Evolutionary conservation across 2,797 vertebrate genomes (phyloP), one percentile per base, ranked within the genome.

Genomic region (Notoglanidium macrostoma): DNA sequence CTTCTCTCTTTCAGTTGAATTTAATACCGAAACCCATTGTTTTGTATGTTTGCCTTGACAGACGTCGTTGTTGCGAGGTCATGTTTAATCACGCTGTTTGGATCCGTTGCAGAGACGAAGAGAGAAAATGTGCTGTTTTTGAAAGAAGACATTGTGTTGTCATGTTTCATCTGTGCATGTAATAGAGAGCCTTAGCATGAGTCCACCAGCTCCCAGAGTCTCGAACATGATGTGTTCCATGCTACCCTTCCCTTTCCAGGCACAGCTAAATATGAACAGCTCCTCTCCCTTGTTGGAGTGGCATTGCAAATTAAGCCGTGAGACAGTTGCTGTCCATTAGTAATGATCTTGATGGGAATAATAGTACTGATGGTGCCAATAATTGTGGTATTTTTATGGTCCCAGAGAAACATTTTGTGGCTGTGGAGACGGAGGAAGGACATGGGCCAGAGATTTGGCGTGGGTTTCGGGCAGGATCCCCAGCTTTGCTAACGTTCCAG

Each of bases 401-500:
- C 77, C 55, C 83, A 88, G 84, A 88, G 89, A 92, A 90, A 90
- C 89, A 89, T 77, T 88, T 29, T 93, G 92, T 83, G 89, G 92
- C 93, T 88, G 44, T 81, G 77, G 89, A 87, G 88, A 91, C 86
- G 40, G 59, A 87, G 12, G 78, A 90, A 89, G 89, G 91, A 92
- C 90, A n/a, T 1, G 89, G 92, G 92, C 93, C 93, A 94, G 93
- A 89, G 91, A 89, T 92, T 94, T 77, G 90, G 88, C 6, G 88
- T 92, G 88, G 90, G 92, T 90, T 94, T 94, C 93, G 93, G 94
- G 92, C 92, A 94, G 92, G 89, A 91, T 90, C 91, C 91, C 90
- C 87, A 88, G 88, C 77, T 92, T 92, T 94, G 93, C 91, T 92
- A 78, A 79, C 67, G 17, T 92, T 93, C 94, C 94, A 94, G 92